Conservation (phyloP, 2,797 vertebrate species). For the Hydrocynus forskahlii region DNA sequence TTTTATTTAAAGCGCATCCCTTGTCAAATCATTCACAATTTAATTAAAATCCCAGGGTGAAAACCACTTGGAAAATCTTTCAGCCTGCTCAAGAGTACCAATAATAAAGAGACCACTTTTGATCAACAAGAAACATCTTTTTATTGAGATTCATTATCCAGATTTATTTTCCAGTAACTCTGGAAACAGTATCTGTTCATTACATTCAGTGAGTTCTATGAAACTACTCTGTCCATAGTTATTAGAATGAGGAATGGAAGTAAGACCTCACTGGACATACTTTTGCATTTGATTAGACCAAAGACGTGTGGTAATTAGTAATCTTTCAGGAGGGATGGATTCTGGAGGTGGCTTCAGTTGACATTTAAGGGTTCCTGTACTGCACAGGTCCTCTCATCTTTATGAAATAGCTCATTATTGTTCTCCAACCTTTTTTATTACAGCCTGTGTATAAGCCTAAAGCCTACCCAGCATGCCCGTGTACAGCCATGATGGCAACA, state of each 20-base stretch:
- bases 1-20: too few species aligned
- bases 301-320: conserved; percentile 12
- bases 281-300: neutral
- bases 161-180: too few species aligned
- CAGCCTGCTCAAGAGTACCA: neutral
- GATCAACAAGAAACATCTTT: too few species aligned
- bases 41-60: neutral
- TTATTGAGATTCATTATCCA: too few species aligned
- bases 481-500: neutral
- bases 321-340: conserved; percentile 1
- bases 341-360: conserved; percentile 2
- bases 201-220: too few species aligned
- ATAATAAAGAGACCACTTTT: too few species aligned
- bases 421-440: neutral
- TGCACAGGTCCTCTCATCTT: neutral
- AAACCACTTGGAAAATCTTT: neutral
- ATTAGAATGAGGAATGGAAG: too few species aligned
- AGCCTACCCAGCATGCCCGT: neutral
- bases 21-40: neutral
- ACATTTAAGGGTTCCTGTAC: conserved; percentile 23
- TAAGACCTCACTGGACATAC: too few species aligned
- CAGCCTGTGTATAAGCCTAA: neutral
- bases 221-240: too few species aligned
- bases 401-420: neutral
- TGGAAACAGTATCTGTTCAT: too few species aligned